These are phyloP conservation scores for Lichenostomus cassidix DNA, from an alignment of 2,113 vertebrate species.

Conservation along the genomic window DNA sequence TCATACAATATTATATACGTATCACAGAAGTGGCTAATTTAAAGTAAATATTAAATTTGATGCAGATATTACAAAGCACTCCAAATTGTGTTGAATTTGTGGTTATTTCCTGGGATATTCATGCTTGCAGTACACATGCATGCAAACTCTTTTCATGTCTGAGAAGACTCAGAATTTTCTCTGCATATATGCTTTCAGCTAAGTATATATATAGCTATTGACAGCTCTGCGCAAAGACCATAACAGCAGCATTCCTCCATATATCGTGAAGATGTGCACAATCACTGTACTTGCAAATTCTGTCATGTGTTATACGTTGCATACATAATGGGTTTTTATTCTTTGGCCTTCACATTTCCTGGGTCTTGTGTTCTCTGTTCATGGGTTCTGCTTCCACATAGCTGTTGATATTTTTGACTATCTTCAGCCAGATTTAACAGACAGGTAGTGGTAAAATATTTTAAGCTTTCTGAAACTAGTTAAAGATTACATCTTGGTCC, in stretches of 20 bases:
- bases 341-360: neutral
- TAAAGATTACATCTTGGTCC: neutral
- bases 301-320: neutral
- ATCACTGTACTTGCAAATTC: neutral
- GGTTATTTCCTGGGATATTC: neutral
- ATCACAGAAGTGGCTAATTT: constrained; percentile 33
- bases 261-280: neutral
- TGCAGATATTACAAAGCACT: neutral
- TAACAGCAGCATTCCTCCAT: neutral
- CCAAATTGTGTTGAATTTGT: neutral
- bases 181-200: neutral
- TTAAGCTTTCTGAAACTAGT: neutral
- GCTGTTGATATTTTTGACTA: neutral
- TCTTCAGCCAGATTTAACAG: neutral
- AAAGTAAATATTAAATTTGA: constrained; percentile 26
- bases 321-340: neutral
- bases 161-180: neutral
- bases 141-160: neutral
- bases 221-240: neutral
- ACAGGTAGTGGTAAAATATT: neutral
- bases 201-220: neutral
- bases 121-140: neutral
- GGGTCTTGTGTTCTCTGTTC: neutral
- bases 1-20: constrained; percentile 24
- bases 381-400: neutral